Evolutionary conservation across 1,140 invertebrate species (phyloP).

Genomic region (Ditylenchus dipsaci): DNA sequence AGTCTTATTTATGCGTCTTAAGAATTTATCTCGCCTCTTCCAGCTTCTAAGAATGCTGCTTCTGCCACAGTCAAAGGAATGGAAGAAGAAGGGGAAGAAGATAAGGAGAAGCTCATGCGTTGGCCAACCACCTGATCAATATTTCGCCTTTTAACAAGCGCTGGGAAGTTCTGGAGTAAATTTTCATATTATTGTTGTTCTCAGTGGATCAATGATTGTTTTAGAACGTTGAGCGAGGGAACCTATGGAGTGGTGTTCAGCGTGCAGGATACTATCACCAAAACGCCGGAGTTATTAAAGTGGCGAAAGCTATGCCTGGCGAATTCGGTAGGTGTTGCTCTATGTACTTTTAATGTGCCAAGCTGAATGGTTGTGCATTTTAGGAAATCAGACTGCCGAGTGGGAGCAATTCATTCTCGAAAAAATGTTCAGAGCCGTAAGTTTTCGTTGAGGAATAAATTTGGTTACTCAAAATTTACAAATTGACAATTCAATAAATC

Average conservation of each 20-base stretch:
- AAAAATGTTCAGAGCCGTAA: constrained; percentile 24
- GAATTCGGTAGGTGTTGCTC: neutral
- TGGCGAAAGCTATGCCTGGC: constrained; percentile 21
- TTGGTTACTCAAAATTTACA: no score
- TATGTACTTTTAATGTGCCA: neutral
- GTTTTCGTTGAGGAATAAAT: neutral
- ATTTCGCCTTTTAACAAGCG: constrained; percentile 32
- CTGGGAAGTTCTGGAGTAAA: constrained; percentile 22
- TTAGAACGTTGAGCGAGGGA: constrained; percentile 35
- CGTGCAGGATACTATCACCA: constrained; percentile 24
- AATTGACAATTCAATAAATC: no score
- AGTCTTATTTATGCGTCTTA: neutral
- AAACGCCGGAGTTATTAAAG: constrained; percentile 33
- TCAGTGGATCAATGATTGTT: constrained; percentile 10
- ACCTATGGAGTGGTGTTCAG: constrained; percentile 42
- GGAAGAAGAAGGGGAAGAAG: neutral
- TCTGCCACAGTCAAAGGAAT: neutral
- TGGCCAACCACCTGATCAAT: neutral
- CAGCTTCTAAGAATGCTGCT: no score
- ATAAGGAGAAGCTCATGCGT: neutral
- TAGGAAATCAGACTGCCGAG: constrained; percentile 34
- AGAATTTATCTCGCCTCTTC: no score
- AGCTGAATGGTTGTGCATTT: constrained; percentile 7
- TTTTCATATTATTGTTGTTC: neutral
- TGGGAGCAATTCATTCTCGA: constrained; percentile 39